Base-by-base conservation (phyloP, 1,140 invertebrate genomes). In the Harpegnathos saltator region DNA sequence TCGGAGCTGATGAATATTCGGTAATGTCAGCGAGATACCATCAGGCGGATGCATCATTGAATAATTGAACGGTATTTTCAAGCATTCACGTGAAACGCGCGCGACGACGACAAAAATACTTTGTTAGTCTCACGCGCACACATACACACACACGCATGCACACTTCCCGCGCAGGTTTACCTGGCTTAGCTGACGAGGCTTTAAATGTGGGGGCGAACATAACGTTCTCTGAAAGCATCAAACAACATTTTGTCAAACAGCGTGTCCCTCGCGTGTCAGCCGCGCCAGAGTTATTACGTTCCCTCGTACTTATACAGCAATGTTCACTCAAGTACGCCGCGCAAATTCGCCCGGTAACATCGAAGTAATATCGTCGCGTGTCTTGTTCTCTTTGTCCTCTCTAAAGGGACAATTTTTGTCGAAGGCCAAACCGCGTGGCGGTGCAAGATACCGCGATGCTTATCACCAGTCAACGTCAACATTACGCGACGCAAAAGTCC, bases 181-280 rank as follows among this genome's bases (percentile, higher is more conserved):
- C 96, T 97, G 96, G 95, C 89, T 95, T 95, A 63, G 96, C 95
- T 87, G 96, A 96, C 89, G 96, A 96, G 89, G 96, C 96, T 95
- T 97, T 97, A 95, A 97, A 97, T 92, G 96, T 97, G 83, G 97
- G 97, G 89, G 95, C 95, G 90, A 97, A 96, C 96, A 96, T 96
- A 94, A 96, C 95, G 93, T 95, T 95, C 93, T 96, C 95, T 96
- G 95, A 87, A 96, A 96, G 94, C 90, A 94, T 93, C 92, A 95
- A 95, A 94, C 90, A 94, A 71, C 84, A 68, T 75, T 86, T 89
- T 85, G 84, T 80, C 75, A 80, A 69, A 58, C 65, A 38, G n/a
- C 44, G 38, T 58, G 66, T 50, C 29, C 61, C 33, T n/a, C n/a
- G n/a, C n/a, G n/a, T n/a, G n/a, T n/a, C n/a, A n/a, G 65, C 22